Evolutionary conservation across 2,113 vertebrate genomes (phyloP), one percentile per base, ranked within the genome.

Genomic region (Hirundichthys speculiger): DNA sequence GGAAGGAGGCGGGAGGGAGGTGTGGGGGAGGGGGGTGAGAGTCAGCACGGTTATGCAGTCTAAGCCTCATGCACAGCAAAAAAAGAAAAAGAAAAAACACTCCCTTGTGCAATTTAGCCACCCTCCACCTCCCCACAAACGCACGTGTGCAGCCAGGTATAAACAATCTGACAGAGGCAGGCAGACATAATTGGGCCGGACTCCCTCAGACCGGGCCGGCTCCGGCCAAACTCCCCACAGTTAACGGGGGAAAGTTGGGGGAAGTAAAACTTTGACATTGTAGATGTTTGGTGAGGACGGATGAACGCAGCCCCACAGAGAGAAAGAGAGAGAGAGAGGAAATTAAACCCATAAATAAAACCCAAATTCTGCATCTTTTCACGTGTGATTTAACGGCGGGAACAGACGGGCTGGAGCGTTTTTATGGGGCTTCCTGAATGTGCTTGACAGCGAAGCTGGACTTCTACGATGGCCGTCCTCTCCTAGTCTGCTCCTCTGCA

Each of bases 161-260:
- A 85, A 80, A 88, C 81, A 86, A 85, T 86, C 84, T 86, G 84
- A 91, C 86, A 90, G 80, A 88, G 67, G 82, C 75, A 70, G 82
- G 74, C 60, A 69, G 84, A 89, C 86, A 77, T 89, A 92, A 86
- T 88, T 87, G 89, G 89, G 81, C 85, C 81, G 59, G 72, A 84
- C 70, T 78, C 47, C 2, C 53, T 73, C 73, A 84, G 60, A 75
- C 21, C 2, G 62, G 64, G 77, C 64, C 46, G 10, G 56, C 66
- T 81, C 62, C 68, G 75, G 66, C 70, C 64, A 67, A 51, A 69
- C 76, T 79, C 59, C 71, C 56, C 40, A 20, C 73, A 66, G 72
- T 41, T 81, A 82, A 82, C 73, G 52, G 75, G 41, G 54, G 64
- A 85, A 88, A 86, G 78, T 85, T 87, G 54, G 52, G 24, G 34